phyloP scores from a whole-genome alignment of 1,140 invertebrate genomes.

The Nomia melanderi region DNA sequence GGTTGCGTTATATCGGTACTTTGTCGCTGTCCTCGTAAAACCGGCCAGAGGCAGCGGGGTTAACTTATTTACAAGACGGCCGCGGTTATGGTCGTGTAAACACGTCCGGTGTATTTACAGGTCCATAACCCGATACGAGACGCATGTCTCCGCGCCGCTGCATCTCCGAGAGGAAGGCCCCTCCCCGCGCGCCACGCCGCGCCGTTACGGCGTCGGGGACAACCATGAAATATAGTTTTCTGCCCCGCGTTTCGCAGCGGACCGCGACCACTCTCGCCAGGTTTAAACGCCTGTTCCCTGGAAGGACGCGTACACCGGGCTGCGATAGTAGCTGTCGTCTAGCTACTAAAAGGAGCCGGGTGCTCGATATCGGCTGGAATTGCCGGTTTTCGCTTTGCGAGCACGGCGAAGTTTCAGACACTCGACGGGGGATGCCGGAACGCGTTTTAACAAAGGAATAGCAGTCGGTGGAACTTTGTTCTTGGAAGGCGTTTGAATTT shows the following conservation, averaged over 20 bases:
- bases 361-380: not conserved
- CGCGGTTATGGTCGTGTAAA: conserved; percentile 67
- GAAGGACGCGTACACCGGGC: not conserved
- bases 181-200: conserved; percentile 12
- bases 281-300: conserved; percentile 11
- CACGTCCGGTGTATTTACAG: conserved; percentile 67
- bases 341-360: not conserved
- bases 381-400: not conserved
- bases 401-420: not conserved
- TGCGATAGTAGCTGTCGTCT: not conserved
- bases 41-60: conserved; percentile 45
- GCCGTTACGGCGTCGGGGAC: conserved; percentile 44
- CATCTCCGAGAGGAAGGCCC: conserved; percentile 33
- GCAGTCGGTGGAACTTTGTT: too few relatives aligned
- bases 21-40: conserved; percentile 66
- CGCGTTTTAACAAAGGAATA: too few relatives aligned
- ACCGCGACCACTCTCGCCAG: conserved; percentile 12
- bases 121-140: conserved; percentile 62
- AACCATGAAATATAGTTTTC: conserved; percentile 50
- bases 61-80: conserved; percentile 67
- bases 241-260: not conserved
- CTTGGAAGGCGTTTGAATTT: too few relatives aligned
- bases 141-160: conserved; percentile 49
- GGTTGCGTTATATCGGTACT: conserved; percentile 55
- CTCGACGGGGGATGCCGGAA: not conserved